A percentile compares a stretch with the other conserved stretches of the same genome.
Evolutionary conservation across 2,113 vertebrate species (phyloP).

Genomic region (Mandrillus leucophaeus): DNA sequence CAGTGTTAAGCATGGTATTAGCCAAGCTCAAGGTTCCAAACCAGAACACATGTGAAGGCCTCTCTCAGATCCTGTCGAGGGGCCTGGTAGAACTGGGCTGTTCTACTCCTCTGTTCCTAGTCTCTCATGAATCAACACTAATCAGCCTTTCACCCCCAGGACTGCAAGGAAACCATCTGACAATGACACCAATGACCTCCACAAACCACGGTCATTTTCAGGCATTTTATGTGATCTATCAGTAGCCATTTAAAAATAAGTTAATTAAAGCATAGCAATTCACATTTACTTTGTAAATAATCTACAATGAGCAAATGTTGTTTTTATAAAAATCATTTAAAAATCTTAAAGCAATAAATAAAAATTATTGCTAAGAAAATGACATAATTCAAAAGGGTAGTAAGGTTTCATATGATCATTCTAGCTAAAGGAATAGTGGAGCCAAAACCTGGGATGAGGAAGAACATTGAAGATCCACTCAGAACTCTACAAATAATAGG

Average conservation of each 20-base stretch:
- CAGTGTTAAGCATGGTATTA: not conserved
- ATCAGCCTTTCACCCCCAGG: not conserved
- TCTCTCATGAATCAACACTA: not conserved
- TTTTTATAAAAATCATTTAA: not conserved
- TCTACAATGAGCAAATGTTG: not conserved
- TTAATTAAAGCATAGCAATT: not conserved
- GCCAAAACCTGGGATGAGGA: not conserved
- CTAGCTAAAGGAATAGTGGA: not conserved
- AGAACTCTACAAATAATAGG: not conserved
- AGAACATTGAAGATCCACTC: not conserved
- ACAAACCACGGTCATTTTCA: not conserved
- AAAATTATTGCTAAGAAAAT: conserved; percentile 11
- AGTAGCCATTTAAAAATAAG: not conserved
- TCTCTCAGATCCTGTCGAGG: not conserved
- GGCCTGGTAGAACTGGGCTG: not conserved
- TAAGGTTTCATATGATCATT: not conserved
- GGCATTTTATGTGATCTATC: not conserved
- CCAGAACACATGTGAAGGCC: not conserved
- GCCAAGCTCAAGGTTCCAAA: not conserved
- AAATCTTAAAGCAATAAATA: not conserved
- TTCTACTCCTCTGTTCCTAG: not conserved
- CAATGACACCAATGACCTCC: not conserved
- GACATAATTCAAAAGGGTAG: not conserved
- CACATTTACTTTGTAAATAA: not conserved
- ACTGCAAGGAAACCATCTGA: not conserved